Evolutionary conservation across 1,140 invertebrate genomes (phyloP).

Genomic region (Nasonia vitripennis): DNA sequence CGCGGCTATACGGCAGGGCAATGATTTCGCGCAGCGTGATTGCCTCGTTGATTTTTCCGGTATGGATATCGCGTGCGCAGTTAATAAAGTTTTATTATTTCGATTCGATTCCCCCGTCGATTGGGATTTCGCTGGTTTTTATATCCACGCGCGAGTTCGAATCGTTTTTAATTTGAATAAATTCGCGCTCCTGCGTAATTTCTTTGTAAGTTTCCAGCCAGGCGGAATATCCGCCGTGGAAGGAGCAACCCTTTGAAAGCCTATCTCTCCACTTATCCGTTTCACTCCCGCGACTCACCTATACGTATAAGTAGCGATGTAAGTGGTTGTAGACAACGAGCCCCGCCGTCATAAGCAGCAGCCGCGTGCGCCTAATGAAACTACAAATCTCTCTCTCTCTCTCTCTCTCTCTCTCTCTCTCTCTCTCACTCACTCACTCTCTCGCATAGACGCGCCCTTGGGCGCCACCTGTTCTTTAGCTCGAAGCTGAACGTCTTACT

Average conservation of each 20-base stretch:
- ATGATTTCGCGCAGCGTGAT: background rate
- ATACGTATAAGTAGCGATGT: constrained; percentile 71
- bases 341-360: constrained; percentile 73
- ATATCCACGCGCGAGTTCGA: too few species aligned
- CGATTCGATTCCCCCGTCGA: too few species aligned
- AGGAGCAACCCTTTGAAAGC: background rate
- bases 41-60: background rate
- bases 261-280: background rate
- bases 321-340: constrained; percentile 75
- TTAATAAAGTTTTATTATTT: background rate
- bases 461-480: background rate
- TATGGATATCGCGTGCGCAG: too few species aligned
- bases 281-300: too few species aligned
- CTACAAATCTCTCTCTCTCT: constrained; percentile 74
- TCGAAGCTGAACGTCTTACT: background rate
- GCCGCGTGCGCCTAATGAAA: constrained; percentile 73
- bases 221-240: too few species aligned
- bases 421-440: constrained; percentile 61
- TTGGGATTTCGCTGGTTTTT: too few species aligned
- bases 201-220: too few species aligned
- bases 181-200: too few species aligned
- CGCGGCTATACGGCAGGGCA: background rate
- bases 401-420: constrained; percentile 66
- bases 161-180: too few species aligned
- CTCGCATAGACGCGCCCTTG: background rate